These are phyloP conservation scores for Trematomus bernacchii DNA, from an alignment of 2,797 vertebrate species.

Conservation along the genomic window DNA sequence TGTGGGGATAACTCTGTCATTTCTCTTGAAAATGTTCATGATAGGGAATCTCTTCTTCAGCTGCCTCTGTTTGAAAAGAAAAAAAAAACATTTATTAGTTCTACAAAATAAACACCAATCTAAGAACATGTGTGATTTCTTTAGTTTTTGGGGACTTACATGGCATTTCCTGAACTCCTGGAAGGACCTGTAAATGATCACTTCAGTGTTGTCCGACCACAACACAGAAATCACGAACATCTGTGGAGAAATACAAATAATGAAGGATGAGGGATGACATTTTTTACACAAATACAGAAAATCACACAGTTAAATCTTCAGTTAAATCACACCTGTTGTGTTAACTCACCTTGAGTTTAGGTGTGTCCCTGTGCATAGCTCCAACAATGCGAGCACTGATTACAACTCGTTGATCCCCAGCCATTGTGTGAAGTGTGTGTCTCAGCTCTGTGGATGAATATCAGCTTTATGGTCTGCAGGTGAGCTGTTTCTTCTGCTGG, in stretches of 20 bases:
- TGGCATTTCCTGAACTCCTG: constrained; percentile 82
- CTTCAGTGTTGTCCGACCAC: constrained; percentile 83
- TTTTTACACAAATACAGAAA: background rate
- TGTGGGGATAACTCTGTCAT: constrained; percentile 78
- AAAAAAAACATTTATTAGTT: background rate
- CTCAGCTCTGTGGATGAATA: background rate
- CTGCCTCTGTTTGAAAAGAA: constrained; percentile 69
- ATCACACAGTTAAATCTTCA: background rate
- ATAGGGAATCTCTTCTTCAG: constrained; percentile 80
- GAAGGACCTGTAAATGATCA: constrained; percentile 84
- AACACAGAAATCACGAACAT: constrained; percentile 80
- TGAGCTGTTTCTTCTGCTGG: background rate
- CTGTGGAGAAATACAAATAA: constrained; percentile 54
- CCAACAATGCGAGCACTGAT: constrained; percentile 74
- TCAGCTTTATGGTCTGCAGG: background rate
- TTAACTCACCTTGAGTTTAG: constrained; percentile 77
- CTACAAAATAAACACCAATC: background rate
- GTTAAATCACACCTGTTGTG: accelerated
- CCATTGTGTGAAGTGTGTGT: constrained; percentile 54
- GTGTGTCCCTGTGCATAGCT: constrained; percentile 70
- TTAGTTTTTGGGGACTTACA: constrained; percentile 63
- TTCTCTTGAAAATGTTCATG: constrained; percentile 57
- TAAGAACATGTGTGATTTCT: too few relatives aligned
- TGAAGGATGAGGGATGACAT: background rate
- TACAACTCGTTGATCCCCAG: constrained; percentile 63